Evolutionary conservation across 2,888 invertebrate species (phyloP), one percentile per base, ranked within the genome.

Genomic region (Lochmaea capreae): DNA sequence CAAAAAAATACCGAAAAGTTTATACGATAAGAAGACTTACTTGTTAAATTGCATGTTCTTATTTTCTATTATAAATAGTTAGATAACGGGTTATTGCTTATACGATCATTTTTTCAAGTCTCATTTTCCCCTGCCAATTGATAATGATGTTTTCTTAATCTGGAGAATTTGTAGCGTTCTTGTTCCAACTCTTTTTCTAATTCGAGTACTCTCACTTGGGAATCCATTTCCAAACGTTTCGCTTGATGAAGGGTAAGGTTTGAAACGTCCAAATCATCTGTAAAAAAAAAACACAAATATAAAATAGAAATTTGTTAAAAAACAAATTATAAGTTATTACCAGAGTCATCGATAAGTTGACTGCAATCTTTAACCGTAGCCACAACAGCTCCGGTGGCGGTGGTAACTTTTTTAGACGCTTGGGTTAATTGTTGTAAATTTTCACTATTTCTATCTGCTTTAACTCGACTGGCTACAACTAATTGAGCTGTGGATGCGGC

Each of bases 401-500:
- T 92, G 65, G 97, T 96, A 0, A 99, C 99, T 75, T 91, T 91
- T 77, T 94, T 93, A 12, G 97, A 97, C 1, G 98, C 98, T 76
- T 90, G 90, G 0, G 95, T 94, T 75, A 99, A 90, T 54, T 93
- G 92, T n/a, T 91, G 87, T 76, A 99, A 89, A 83, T 95, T 94
- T 79, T 89, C 88, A 82, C 97, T 95, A 75, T 92, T 91, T 79
- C 95, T 91, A 81, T 95, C 94, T 0, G 99, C 98, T 88, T 99
- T 97, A 9, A 99, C 99, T 72, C 96, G 92, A 78, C 97, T 97
- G 14, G 99, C 97, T 0, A 99, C 97, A 67, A 99, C 99, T 73
- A 99, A 90, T 88, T 99, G 99, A 65, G 98, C 98, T 1, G 99
- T 99, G 80, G 94, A 96, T 76, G 96, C 98, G 71, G 97, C 96